phyloP scores from a whole-genome alignment of 2,113 vertebrate genomes.

The Melierax canorus region DNA sequence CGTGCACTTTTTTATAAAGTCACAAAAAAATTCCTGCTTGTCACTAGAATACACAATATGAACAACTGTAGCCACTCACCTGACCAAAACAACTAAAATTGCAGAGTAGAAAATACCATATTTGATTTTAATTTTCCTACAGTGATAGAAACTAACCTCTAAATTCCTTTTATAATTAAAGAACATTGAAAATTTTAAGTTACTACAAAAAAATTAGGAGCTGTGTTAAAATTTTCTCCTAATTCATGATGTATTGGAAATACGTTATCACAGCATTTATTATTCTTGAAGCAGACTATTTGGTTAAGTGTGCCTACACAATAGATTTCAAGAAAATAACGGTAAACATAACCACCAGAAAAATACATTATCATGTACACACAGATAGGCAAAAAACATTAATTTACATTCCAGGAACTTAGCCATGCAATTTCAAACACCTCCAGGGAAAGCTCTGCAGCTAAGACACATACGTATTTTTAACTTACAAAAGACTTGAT shows the following conservation, averaged over 20 bases:
- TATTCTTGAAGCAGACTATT: neutral
- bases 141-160: neutral
- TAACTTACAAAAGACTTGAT: neutral
- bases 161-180: neutral
- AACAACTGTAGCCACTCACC: neutral
- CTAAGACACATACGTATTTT: neutral
- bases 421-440: neutral
- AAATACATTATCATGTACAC: neutral
- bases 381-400: neutral
- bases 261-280: neutral
- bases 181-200: neutral
- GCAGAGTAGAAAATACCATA: rapidly evolving
- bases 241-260: neutral
- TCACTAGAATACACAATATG: neutral
- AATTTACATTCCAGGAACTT: neutral
- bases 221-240: neutral
- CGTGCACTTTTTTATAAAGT: rapidly evolving
- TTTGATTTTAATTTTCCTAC: neutral
- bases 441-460: neutral
- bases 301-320: neutral
- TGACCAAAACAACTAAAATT: neutral
- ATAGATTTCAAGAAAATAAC: neutral
- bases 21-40: neutral
- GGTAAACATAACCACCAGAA: neutral
- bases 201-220: neutral